Evolutionary conservation across 2,797 vertebrate species (phyloP).

Genomic region (Myoxocephalus aenaeus): DNA sequence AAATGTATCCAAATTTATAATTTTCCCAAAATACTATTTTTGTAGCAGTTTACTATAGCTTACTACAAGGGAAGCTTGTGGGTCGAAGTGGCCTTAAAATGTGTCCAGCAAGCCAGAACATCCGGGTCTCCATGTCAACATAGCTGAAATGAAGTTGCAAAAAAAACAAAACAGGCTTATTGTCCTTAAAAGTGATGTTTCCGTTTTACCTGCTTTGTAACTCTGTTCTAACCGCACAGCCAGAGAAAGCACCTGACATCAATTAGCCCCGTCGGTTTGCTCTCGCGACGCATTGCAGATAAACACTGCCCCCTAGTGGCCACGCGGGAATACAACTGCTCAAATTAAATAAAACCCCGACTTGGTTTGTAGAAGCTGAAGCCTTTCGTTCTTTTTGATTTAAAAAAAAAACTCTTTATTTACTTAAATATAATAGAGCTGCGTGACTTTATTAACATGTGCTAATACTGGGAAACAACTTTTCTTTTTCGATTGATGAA

Average conservation of each 20-base stretch:
- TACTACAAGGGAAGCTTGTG: no score
- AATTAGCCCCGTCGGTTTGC: conserved; percentile 57
- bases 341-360: background rate
- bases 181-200: conserved; percentile 12
- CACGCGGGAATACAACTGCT: background rate
- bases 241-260: conserved; percentile 58
- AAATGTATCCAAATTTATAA: background rate
- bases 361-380: background rate
- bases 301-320: conserved; percentile 87
- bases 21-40: background rate
- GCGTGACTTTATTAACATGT: background rate
- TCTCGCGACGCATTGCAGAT: conserved; percentile 69
- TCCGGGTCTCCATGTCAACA: background rate
- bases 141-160: background rate
- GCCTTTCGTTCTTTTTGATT: background rate
- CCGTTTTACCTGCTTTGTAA: conserved; percentile 37
- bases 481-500: background rate
- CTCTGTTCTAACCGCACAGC: conserved; percentile 21
- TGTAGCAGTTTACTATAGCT: background rate
- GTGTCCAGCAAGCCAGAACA: background rate
- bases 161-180: background rate
- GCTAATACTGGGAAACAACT: background rate
- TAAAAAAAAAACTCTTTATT: background rate
- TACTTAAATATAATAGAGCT: background rate
- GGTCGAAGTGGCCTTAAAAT: background rate